Conservation (phyloP, 2,797 vertebrate genomes). For the Megalops cyprinoides region DNA sequence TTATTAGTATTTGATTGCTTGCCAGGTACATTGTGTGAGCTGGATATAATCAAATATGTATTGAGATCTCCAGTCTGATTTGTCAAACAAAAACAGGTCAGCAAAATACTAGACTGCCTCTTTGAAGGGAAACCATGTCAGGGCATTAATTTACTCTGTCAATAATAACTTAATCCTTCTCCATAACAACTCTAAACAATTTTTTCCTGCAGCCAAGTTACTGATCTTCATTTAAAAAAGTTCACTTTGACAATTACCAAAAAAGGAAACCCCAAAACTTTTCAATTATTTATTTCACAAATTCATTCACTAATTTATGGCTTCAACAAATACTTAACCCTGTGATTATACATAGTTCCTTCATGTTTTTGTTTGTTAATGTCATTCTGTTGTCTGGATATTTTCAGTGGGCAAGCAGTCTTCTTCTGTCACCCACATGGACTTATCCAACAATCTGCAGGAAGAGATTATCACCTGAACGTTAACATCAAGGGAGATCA, state of each 20-base stretch:
- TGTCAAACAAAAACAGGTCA: constrained; percentile 5
- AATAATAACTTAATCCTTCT: constrained; percentile 14
- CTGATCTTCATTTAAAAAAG: constrained; percentile 1
- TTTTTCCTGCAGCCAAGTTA: not conserved
- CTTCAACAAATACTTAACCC: not conserved
- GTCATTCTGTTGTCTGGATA: not conserved
- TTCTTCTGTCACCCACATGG: not conserved
- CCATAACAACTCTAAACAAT: not conserved
- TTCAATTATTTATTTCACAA: not conserved
- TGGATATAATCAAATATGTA: constrained; percentile 12
- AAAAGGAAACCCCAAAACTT: not conserved
- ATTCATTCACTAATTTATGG: not conserved
- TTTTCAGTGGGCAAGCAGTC: not conserved
- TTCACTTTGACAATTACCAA: not conserved
- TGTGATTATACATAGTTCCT: not conserved
- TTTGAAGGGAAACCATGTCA: not conserved
- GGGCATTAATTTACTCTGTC: not conserved
- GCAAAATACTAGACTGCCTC: not conserved
- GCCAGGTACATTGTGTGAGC: constrained; percentile 7
- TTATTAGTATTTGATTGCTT: not conserved
- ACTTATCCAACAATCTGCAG: constrained; percentile 24
- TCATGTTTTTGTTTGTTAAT: not conserved
- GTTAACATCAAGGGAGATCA: constrained; percentile 35
- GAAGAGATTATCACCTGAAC: constrained; percentile 40
- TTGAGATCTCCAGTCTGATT: constrained; percentile 21